These are phyloP conservation scores for Lamproptera curius DNA, from an alignment of 2,888 invertebrate genomes.

Conservation along the genomic window DNA sequence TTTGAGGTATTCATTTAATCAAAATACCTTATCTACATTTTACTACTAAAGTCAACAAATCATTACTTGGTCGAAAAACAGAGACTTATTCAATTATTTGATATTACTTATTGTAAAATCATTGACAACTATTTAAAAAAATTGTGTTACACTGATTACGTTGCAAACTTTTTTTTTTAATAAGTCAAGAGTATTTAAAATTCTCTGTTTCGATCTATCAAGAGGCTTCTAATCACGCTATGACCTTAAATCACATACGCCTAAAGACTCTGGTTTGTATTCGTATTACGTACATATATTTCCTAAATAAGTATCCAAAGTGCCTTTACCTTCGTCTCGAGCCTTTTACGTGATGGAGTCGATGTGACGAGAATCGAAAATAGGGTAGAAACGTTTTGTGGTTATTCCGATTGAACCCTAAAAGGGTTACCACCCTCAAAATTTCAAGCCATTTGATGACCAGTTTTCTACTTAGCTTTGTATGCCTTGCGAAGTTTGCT, in stretches of 20 bases:
- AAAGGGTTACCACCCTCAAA: constrained; percentile 60
- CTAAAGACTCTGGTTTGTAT: constrained; percentile 26
- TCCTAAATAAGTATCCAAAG: constrained; percentile 45
- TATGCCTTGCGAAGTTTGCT: constrained; percentile 8
- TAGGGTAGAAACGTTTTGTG: constrained; percentile 66
- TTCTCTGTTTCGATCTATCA: too few species aligned
- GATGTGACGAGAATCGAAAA: constrained; percentile 70
- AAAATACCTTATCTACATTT: too few species aligned
- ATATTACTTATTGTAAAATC: too few species aligned
- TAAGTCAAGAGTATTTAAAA: too few species aligned
- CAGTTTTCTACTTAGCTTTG: constrained; percentile 49
- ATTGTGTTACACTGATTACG: too few species aligned
- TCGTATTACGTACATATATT: constrained; percentile 33
- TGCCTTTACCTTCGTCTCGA: constrained; percentile 43
- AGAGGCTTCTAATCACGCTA: constrained; percentile 2
- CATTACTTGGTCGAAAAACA: too few species aligned
- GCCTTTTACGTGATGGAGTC: constrained; percentile 55
- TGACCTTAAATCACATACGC: constrained; percentile 18
- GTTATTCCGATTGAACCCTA: constrained; percentile 68
- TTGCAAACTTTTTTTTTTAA: too few species aligned
- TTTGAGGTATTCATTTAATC: too few species aligned
- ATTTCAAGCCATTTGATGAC: constrained; percentile 50
- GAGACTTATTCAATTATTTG: too few species aligned
- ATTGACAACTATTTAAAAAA: too few species aligned
- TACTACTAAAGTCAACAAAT: too few species aligned